Conservation (phyloP, 2,888 invertebrate genomes). For the Cheilosia vernalis region DNA sequence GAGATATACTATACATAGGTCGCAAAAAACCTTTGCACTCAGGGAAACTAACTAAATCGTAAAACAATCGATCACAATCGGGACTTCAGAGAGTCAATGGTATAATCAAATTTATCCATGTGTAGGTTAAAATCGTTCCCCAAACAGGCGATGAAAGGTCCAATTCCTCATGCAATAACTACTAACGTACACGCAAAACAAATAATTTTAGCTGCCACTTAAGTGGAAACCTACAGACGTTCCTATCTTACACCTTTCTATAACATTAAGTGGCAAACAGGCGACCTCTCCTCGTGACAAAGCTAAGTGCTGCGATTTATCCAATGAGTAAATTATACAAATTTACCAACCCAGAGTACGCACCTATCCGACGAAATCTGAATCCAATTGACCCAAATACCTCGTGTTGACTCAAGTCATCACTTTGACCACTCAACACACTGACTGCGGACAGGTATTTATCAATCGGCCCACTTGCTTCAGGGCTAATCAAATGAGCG, state of each 20-base stretch:
- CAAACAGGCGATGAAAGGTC: no score
- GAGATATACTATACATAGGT: no score
- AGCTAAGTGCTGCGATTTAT: not conserved
- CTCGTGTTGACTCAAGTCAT: conserved; percentile 5
- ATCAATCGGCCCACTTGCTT: not conserved
- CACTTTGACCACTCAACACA: conserved; percentile 18
- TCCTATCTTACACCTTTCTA: not conserved
- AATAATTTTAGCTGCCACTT: no score
- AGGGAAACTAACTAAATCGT: no score
- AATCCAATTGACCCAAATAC: conserved; percentile 13
- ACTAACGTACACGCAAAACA: no score
- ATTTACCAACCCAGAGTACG: not conserved
- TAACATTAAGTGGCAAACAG: not conserved
- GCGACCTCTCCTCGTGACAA: not conserved
- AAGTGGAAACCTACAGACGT: no score
- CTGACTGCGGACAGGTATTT: conserved; percentile 2
- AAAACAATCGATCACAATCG: no score
- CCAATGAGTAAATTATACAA: not conserved
- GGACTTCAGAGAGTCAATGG: no score
- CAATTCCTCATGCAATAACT: no score
- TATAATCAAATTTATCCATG: no score
- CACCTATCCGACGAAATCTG: not conserved
- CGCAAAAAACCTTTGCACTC: no score
- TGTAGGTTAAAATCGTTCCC: no score
- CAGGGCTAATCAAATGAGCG: not conserved